Evolutionary conservation across 2,113 vertebrate genomes (phyloP).

Genomic region (Eudyptes chrysolophus): DNA sequence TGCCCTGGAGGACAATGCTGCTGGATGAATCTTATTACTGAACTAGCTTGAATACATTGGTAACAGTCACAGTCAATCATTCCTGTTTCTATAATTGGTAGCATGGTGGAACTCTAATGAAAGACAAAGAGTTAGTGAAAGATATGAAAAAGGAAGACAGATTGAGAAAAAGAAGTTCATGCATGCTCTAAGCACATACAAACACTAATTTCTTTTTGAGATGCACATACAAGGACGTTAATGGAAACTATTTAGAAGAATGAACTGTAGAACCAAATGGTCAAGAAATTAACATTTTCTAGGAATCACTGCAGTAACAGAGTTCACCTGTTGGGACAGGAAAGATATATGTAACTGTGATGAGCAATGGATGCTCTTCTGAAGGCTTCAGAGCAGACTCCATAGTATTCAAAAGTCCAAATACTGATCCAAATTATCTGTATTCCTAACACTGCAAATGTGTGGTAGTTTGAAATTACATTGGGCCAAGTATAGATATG

Average conservation of each 20-base stretch:
- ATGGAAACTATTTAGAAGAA: not conserved
- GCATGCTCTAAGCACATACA: not conserved
- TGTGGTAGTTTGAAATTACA: not conserved
- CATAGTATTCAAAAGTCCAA: not conserved
- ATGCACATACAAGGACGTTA: not conserved
- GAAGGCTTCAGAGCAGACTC: not conserved
- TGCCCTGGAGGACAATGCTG: not conserved
- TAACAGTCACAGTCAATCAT: not conserved
- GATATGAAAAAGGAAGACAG: not conserved
- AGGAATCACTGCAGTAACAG: not conserved
- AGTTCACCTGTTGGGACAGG: not conserved
- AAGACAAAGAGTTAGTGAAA: not conserved
- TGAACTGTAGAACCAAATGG: not conserved
- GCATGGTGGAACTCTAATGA: not conserved
- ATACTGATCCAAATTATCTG: not conserved
- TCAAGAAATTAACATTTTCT: not conserved
- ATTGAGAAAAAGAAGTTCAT: not conserved
- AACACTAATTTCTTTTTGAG: not conserved
- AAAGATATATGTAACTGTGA: not conserved
- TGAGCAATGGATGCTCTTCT: not conserved
- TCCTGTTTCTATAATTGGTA: not conserved
- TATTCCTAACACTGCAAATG: not conserved
- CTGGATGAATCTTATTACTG: not conserved
- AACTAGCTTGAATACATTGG: not conserved
- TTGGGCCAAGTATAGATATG: rapidly evolving